Evolutionary conservation across 2,888 invertebrate genomes (phyloP), one percentile per base, ranked within the genome.

Genomic region (Drosophila anomalata): DNA sequence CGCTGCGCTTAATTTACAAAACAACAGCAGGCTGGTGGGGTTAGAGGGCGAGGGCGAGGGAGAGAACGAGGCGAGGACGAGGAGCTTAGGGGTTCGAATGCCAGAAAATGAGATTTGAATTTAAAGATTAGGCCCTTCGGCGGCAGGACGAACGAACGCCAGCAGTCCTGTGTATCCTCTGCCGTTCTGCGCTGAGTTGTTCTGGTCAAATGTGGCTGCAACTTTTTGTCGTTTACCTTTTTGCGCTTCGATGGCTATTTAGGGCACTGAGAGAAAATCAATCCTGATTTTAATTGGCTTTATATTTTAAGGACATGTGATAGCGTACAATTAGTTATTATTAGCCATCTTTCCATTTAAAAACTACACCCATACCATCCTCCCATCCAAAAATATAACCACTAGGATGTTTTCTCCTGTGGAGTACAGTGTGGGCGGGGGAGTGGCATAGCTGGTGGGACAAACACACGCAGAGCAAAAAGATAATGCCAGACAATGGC

Each of bases 401-500:
- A 29, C 22, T n/a, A 6, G n/a, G 7, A 4, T 42, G 6, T 42
- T 42, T 20, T 17, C 20, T 9, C 4, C 41, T 17, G 41, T 63
- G 61, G 11, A n/a, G 17, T 5, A 17, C 8, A n/a, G 6, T 9
- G 26, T 41, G 33, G 26, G n/a, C 4, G 59, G 20, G 33, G 8
- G 20, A 14, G 17, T 12, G n/a, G 11, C 2, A 50, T 41, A 20
- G 51, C 29, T 39, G 41, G 53, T 39, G 54, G 54, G 55, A 41
- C 44, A 55, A 39, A 62, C 47, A 63, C 67, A 59, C 61, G 66
- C 65, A 72, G 67, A 73, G 73, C 80, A 87, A 88, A 87, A 79
- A 89, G 88, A 89, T 87, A 90, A 89, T 89, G 79, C 84, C 90
- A 84, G 78, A 76, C 76, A 79, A 82, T 88, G 87, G 89, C 73